Evolutionary conservation across 2,113 vertebrate genomes (phyloP).

Genomic region (Octodon degus): DNA sequence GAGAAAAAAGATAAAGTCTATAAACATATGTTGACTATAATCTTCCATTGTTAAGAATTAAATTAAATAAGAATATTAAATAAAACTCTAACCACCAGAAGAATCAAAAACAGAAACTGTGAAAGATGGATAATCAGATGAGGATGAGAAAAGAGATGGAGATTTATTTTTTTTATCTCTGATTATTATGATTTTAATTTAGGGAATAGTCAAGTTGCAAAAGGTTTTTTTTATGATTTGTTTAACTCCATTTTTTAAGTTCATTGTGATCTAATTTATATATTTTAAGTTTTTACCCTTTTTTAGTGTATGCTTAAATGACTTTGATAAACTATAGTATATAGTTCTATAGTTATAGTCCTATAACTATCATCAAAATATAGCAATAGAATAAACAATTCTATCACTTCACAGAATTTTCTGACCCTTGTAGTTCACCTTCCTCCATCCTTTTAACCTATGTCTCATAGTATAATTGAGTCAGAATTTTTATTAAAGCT

Average conservation of each 20-base stretch:
- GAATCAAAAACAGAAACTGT: slow-evolving; percentile 23
- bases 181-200: not conserved
- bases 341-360: not conserved
- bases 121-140: not conserved
- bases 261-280: not conserved
- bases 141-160: not conserved
- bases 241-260: not conserved
- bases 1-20: not conserved
- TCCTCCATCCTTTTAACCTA: not conserved
- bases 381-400: not conserved
- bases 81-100: slow-evolving; percentile 9
- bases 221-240: not conserved
- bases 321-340: not conserved
- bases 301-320: not conserved
- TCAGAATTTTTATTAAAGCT: slow-evolving; percentile 5
- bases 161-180: slow-evolving; percentile 16
- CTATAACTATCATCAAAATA: not conserved
- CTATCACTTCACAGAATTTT: not conserved
- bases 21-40: not conserved
- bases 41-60: not conserved
- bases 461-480: not conserved
- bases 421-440: not conserved
- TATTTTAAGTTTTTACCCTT: not conserved
- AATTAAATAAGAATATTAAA: slow-evolving; percentile 41
- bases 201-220: not conserved